phyloP scores from a whole-genome alignment of 2,888 invertebrate species.

The Cheilosia grossa region DNA sequence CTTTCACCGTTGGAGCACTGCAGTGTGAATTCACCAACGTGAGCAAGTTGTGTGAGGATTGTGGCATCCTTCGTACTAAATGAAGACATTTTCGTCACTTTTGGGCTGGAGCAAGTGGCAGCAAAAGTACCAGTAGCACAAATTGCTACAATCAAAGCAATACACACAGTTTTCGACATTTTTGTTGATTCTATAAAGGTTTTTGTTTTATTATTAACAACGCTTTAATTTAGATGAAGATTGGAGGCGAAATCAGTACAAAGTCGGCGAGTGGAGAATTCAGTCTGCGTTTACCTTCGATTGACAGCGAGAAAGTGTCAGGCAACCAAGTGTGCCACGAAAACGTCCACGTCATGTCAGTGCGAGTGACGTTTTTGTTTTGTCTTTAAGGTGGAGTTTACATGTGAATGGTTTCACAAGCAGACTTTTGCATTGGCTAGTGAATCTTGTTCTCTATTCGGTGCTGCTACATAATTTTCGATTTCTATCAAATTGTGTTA shows the following conservation, averaged over 20 bases:
- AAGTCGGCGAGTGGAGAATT: conserved; percentile 40
- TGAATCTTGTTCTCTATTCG: no score
- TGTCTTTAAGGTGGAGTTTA: conserved; percentile 7
- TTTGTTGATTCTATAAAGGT: conserved; percentile 6
- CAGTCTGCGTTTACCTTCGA: conserved; percentile 45
- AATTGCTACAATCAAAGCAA: conserved; percentile 76
- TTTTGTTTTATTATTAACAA: conserved; percentile 1
- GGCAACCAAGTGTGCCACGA: conserved; percentile 55
- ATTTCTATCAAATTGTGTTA: no score
- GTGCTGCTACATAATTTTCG: no score
- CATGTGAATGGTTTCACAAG: not conserved
- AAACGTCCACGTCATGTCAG: conserved; percentile 67
- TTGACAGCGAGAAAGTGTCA: conserved; percentile 63
- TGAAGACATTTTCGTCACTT: conserved; percentile 88
- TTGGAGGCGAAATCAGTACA: conserved; percentile 19
- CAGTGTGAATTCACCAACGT: conserved; percentile 94
- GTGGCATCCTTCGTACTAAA: conserved; percentile 97
- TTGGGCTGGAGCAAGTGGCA: conserved; percentile 85
- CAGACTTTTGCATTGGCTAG: no score
- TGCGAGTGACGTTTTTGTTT: conserved; percentile 41
- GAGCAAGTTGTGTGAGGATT: conserved; percentile 94
- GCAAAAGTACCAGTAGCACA: conserved; percentile 76
- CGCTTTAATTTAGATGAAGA: not conserved
- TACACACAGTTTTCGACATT: conserved; percentile 78
- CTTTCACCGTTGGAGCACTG: conserved; percentile 89